phyloP scores from a whole-genome alignment of 2,113 vertebrate genomes.

The Ailurus styani region DNA sequence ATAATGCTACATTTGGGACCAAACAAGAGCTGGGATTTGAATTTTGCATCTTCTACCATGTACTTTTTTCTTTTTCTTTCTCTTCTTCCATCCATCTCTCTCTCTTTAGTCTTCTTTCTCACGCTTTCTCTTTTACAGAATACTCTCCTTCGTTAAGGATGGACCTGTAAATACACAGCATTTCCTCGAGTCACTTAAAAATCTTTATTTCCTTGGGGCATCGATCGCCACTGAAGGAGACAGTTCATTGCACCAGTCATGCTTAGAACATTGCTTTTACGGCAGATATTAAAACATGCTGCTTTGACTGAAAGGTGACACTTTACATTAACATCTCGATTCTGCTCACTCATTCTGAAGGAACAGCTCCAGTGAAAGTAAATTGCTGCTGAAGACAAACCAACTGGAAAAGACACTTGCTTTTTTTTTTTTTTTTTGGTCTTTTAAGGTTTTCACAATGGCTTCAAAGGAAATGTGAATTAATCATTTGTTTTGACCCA shows the following conservation, averaged over 20 bases:
- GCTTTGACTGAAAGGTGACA: slow-evolving; percentile 19
- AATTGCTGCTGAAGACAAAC: slow-evolving; percentile 17
- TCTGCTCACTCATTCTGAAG: neutral
- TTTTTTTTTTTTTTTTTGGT: neutral
- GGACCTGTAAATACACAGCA: neutral
- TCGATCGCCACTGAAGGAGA: neutral
- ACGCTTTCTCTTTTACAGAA: neutral
- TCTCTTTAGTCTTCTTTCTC: neutral
- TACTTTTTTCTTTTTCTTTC: neutral
- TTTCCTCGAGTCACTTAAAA: slow-evolving; percentile 39
- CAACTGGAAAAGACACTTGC: slow-evolving; percentile 5
- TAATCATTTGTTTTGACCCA: slow-evolving; percentile 48
- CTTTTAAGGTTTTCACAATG: neutral
- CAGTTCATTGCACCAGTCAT: neutral
- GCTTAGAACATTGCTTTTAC: neutral
- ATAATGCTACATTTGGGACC: neutral
- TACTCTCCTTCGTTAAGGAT: neutral
- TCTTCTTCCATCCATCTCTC: neutral
- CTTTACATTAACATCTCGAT: neutral
- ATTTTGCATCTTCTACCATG: neutral
- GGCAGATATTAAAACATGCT: neutral
- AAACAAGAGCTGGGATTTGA: neutral
- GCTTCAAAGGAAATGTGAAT: neutral
- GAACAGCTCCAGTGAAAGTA: neutral
- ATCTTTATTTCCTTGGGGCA: neutral